Base-by-base conservation (phyloP, 2,113 vertebrate species). In the Uria lomvia region DNA sequence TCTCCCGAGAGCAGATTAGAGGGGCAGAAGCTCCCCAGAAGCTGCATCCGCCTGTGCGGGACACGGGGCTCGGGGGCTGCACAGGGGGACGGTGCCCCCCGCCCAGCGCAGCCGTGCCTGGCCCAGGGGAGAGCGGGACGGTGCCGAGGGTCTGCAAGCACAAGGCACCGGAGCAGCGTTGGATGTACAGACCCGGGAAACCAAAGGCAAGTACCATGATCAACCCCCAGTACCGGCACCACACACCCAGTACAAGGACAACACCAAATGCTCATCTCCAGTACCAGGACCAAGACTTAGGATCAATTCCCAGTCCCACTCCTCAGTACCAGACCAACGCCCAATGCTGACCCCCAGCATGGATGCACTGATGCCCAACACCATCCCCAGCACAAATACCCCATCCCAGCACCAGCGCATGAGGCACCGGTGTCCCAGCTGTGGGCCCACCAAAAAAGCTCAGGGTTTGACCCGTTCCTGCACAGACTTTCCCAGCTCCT, bases 111-210 rank as follows among this genome's bases (percentile, higher is more conserved):
- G 74, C 24, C 15, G 3, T 1, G 5, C 5, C 58, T 50, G 67
- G 24, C 38, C 62, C 4, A 0, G 29, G 65, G 36, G 6, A 77
- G 6, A 65, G 13, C 0, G 2, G 86, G 40, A 11, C 1, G 2
- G 11, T 63, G 72, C 58, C 0, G 0, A 73, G n/a, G 53, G 21
- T 90, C 45, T 68, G 68, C 43, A 50, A 45, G 68, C 59, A 30
- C 59, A 29, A 68, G 36, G 50, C 55, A 38, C 49, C 1, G 4
- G 29, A 68, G 20, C 34, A 21, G 27, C 1, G 1, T 8, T 29
- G 63, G 50, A 22, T 16, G n/a, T 5, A 40, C 40, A 34, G 73
- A 58, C 15, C 34, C 45, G 52, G 26, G 22, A 76, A 71, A 59
- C 6, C 30, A 40, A 22, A 38, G 9, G 55, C 56, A 49, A 49